phyloP scores from a whole-genome alignment of 2,113 vertebrate genomes.

The Hippocampus zosterae region DNA sequence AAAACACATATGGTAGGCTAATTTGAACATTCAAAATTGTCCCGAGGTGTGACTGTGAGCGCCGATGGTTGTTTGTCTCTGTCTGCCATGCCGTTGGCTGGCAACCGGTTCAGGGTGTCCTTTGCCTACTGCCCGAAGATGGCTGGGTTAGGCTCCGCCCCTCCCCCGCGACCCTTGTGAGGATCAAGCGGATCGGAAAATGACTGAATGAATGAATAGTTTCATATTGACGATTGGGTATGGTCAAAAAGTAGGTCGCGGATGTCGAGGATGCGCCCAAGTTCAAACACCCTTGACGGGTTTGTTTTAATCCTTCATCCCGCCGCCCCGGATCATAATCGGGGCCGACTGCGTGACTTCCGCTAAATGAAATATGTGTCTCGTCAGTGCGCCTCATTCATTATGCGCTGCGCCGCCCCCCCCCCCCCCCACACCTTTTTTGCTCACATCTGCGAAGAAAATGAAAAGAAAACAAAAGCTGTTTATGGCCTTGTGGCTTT shows the following conservation, averaged over 20 bases:
- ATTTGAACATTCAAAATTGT: too few species aligned
- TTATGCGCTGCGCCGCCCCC: constrained; percentile 67
- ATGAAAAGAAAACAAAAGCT: constrained; percentile 43
- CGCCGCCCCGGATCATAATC: constrained; percentile 53
- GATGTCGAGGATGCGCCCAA: constrained; percentile 40
- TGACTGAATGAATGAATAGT: background rate
- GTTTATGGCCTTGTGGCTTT: constrained; percentile 58
- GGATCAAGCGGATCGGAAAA: too few species aligned
- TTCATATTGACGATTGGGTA: too few species aligned
- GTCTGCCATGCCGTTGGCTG: too few species aligned
- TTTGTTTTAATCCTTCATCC: constrained; percentile 49
- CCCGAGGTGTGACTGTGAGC: too few species aligned
- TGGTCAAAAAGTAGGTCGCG: constrained; percentile 54
- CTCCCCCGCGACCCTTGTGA: too few species aligned
- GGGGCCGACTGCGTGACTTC: constrained; percentile 67
- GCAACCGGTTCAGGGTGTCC: too few species aligned
- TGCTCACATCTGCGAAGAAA: constrained; percentile 62
- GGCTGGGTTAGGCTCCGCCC: too few species aligned
- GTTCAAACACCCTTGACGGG: constrained; percentile 49
- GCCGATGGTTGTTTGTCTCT: too few species aligned
- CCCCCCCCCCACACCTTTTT: constrained; percentile 6
- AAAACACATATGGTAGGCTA: too few species aligned
- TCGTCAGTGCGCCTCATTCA: constrained; percentile 69
- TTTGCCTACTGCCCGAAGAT: too few species aligned
- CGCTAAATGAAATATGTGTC: constrained; percentile 71